These are phyloP conservation scores for Phylloscopus whistleri DNA, from an alignment of 2,113 vertebrate genomes.

Conservation along the genomic window DNA sequence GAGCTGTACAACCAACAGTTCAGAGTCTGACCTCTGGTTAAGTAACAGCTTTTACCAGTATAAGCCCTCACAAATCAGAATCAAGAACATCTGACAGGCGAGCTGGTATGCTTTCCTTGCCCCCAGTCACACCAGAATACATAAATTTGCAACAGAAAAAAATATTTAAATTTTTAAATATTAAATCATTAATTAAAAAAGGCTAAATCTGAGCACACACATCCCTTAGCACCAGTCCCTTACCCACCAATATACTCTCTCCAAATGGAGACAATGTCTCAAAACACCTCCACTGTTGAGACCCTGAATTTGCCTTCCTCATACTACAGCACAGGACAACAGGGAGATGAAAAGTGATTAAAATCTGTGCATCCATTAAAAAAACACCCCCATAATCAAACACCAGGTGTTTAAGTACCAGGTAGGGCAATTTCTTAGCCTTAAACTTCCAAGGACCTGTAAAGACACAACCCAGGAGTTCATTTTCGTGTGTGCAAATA, in stretches of 20 bases:
- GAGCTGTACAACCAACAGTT: not conserved
- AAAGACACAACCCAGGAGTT: not conserved
- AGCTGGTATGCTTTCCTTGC: not conserved
- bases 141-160: not conserved
- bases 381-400: not conserved
- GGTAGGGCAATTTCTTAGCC: not conserved
- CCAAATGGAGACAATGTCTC: not conserved
- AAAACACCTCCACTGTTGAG: fast-evolving
- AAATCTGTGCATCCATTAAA: not conserved
- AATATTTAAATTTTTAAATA: not conserved
- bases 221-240: not conserved
- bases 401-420: not conserved
- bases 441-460: not conserved
- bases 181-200: not conserved
- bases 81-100: not conserved
- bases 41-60: not conserved
- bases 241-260: not conserved
- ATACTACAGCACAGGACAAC: not conserved
- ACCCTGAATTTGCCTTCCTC: not conserved
- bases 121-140: not conserved
- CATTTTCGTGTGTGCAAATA: not conserved
- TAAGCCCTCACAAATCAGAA: not conserved
- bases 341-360: not conserved
- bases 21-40: not conserved
- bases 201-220: not conserved